Conservation (phyloP, 2,888 invertebrate species). For the Linyphia triangularis region DNA sequence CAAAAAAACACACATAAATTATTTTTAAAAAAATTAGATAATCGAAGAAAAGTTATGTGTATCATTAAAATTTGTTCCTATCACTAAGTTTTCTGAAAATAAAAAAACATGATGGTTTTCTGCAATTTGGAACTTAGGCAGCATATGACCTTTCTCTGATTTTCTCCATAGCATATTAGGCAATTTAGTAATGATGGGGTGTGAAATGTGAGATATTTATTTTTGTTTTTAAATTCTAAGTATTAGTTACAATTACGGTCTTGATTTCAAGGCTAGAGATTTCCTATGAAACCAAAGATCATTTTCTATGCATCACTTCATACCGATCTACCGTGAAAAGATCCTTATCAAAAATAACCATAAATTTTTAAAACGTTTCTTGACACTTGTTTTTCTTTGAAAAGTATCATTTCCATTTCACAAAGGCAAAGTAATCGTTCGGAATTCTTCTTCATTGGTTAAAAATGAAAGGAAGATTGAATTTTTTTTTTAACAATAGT, state of each 20-base stretch:
- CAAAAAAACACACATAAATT: background rate
- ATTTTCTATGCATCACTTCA: conserved; percentile 24
- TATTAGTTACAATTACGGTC: background rate
- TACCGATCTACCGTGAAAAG: background rate
- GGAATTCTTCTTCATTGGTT: background rate
- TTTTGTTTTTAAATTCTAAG: background rate
- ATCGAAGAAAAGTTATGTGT: background rate
- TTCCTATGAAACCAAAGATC: background rate
- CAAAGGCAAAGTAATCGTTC: background rate
- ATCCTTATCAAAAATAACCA: conserved; percentile 23
- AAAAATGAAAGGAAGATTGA: background rate
- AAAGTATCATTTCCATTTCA: background rate
- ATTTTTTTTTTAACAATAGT: background rate
- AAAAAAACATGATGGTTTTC: too few species aligned
- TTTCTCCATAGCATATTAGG: too few species aligned
- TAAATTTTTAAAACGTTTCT: background rate
- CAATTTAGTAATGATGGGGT: background rate
- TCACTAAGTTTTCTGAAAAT: background rate
- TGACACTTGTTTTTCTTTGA: background rate
- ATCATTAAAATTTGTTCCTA: background rate
- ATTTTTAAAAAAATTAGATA: background rate
- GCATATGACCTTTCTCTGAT: too few species aligned
- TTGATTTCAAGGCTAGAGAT: conserved; percentile 5
- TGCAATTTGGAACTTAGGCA: too few species aligned
- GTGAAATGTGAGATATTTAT: too few species aligned